Evolutionary conservation across 2,113 vertebrate species (phyloP), one percentile per base, ranked within the genome.

Genomic region (Macrotus californicus): DNA sequence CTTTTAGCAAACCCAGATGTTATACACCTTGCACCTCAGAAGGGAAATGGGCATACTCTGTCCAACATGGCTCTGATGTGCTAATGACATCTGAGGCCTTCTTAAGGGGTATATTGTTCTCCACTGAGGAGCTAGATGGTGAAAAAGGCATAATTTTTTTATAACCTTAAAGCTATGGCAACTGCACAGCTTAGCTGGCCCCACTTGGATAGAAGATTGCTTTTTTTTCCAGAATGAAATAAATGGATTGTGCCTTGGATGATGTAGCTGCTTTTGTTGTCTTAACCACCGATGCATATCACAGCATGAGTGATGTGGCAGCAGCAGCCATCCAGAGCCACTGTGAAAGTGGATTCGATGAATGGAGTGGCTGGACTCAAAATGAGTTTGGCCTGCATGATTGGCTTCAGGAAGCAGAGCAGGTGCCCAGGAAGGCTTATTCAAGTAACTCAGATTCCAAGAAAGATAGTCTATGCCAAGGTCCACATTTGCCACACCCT

Each of bases 211-310:
- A 52, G 73, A 95, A 89, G 54, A 54, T 59, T 67, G n/a, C 70
- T 93, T 59, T 24, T 96, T 97, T 97, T 48, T 85, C 43, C n/a
- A 87, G 80, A 41, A 48, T 86, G 76, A 97, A 96, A 93, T 96
- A 94, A 96, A 94, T 95, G 70, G 66, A 93, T 94, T 95, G 87
- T 94, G 81, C 36, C 70, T 96, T 94, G 88, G 70, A 87, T 93
- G 89, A 97, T 93, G 16, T 77, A 82, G 90, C 85, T 92, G 66
- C 72, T 95, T 90, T 75, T 0, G 3, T 95, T 88, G 48, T 90
- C 93, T 95, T 90, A 96, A 82, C 81, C 90, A 95, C 76, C 70
- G 93, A 92, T 94, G 87, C 95, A 94, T 75, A 94, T 95, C 92
- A 92, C 77, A 94, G 94, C 81, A 86, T 94, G 94, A 97, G 80